Evolutionary conservation across 2,888 invertebrate species (phyloP).

Genomic region (Aporophyla lueneburgensis): DNA sequence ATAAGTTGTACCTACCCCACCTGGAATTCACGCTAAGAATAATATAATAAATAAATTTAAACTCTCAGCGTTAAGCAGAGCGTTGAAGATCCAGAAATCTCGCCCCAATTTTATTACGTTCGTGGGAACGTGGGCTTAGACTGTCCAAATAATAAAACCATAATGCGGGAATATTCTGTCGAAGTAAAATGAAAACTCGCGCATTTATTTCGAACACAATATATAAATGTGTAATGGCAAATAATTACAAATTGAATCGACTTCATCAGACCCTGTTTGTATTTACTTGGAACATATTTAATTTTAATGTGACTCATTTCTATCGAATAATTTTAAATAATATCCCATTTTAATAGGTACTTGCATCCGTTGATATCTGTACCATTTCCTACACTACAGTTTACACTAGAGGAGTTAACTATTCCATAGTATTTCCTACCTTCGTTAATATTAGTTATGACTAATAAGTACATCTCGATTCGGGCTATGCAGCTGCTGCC

Average conservation of each 20-base stretch:
- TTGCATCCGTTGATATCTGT: background rate
- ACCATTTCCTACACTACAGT: background rate
- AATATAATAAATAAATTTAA: too few relatives aligned
- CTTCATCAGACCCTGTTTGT: background rate
- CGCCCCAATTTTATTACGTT: too few relatives aligned
- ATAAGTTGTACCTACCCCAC: too few relatives aligned
- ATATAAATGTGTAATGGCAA: background rate
- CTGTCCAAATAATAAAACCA: background rate
- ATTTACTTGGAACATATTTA: background rate
- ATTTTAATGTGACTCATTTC: background rate
- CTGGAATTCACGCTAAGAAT: too few relatives aligned
- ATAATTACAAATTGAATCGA: background rate
- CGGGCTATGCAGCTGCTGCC: background rate
- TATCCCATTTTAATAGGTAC: background rate
- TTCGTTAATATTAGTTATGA: too few relatives aligned
- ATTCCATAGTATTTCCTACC: background rate
- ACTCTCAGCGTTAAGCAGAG: too few relatives aligned
- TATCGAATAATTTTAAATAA: background rate
- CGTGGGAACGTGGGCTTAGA: too few relatives aligned
- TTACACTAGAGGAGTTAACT: background rate
- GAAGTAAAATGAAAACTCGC: background rate
- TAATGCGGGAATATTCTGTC: too few relatives aligned
- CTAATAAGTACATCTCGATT: too few relatives aligned
- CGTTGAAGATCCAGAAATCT: too few relatives aligned
- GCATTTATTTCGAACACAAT: background rate